Evolutionary conservation across 2,113 vertebrate species (phyloP), one percentile per base, ranked within the genome.

Genomic region (Gallinago undulata): DNA sequence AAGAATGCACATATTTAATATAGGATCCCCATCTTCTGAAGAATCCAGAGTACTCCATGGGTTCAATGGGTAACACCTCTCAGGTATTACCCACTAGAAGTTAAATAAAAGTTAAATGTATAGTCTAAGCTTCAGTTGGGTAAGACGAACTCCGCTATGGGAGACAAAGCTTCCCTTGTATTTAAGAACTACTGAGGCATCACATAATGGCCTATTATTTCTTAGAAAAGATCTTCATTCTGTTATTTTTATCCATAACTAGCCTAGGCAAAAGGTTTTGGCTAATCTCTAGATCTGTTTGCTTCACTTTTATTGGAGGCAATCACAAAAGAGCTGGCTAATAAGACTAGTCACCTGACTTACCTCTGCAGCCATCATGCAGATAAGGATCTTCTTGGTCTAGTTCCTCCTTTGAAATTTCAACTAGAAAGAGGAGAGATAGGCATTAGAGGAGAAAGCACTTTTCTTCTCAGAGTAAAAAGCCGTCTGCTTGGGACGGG

Each of bases 341-440:
- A 66, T 22, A 72, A 22, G 73, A 57, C 70, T 25, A 91, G 79
- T 64, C 89, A 90, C 81, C 51, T 89, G 90, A 89, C 97, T 98
- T 95, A 98, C 98, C 98, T 98, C 98, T 97, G 90, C 98, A 98
- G 77, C 98, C 98, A 94, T 98, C 98, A 43, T 98, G 98, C 57
- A 98, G 97, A 87, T 98, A 98, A 6, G 98, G 98, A 94, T 98
- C 98, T 94, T 98, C 98, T 39, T 97, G 96, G 35, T 98, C 98
- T 82, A 97, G 82, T 21, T 98, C 96, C 2, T 93, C 86, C 87
- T 95, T 97, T 31, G 97, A 76, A 78, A 90, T 77, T 94, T 97
- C 97, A 67, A 85, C 97, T 98, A 55, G 55, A 91, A 85, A 41
- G 81, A 84, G 69, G 13, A 85, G 75, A 95, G 55, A 53, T 0